Base-by-base conservation (phyloP, 35 echinoderm and acorn worm genomes). In the Stichopus chloronotus region DNA sequence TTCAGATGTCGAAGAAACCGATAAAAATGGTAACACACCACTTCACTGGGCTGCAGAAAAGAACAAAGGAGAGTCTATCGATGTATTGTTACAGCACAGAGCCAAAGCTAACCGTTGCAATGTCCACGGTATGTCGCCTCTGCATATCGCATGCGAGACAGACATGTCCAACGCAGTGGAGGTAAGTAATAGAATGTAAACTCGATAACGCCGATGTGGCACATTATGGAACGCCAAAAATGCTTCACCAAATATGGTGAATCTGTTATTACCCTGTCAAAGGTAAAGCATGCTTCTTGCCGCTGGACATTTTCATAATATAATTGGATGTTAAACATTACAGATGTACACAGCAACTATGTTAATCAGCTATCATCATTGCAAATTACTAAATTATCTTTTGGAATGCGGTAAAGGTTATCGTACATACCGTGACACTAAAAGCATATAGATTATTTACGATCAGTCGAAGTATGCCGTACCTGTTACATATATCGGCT, bases 21-120 rank as follows among this genome's bases (percentile, higher is more conserved):
- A 96, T 91, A 92, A 92, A 12, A 57, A 60, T 52, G 93, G 90
- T 0, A 92, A 94, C 56, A 96, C 95, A 72, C 74, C 93, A 7
- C 78, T 96, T 1, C 97, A 98, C 87, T 98, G 94, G 94, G 95
- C 97, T 69, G 93, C 93, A 3, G 86, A 91, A 81, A 81, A 94
- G 20, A 87, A 95, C 25, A 87, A 90, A 53, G 23, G 90, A 8
- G 81, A 93, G 9, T 79, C 93, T 8, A 63, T 92, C 55, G 53
- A 94, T 53, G 63, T 92, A 2, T 81, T 98, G 6, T 13, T 98
- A 4, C 87, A 91, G 52, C 72, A 88, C 52, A 88, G 95, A 19
- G 97, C 97, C 9, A 90, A 93, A 12, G 54, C 92, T 5, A 93
- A 77, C 78, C 91, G 88, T 11, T 91, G 95, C 14, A 98, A 98